phyloP scores from a whole-genome alignment of 92 coral and sea anemone species.

The Porites lobata region DNA sequence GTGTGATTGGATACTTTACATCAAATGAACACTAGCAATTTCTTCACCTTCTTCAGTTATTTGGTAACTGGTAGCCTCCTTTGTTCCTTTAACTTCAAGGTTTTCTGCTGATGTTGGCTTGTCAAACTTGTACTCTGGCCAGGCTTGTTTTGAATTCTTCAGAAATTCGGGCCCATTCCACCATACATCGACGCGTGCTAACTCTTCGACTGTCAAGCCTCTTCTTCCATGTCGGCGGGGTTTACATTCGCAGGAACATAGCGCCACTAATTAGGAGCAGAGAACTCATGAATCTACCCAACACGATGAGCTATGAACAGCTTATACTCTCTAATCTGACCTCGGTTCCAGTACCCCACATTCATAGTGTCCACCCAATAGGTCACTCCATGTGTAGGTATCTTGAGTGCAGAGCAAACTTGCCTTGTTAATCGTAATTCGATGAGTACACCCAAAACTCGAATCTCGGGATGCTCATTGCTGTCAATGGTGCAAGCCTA shows the following conservation, averaged over 20 bases:
- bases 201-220: constrained; percentile 50
- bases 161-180: constrained; percentile 72
- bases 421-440: too few species aligned
- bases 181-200: constrained; percentile 54
- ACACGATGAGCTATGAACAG: constrained; percentile 55
- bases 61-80: constrained; percentile 13
- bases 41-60: constrained; percentile 22
- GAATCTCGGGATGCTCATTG: constrained; percentile 56
- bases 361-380: too few species aligned
- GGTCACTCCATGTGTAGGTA: too few species aligned
- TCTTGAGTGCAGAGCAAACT: too few species aligned
- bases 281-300: constrained; percentile 57
- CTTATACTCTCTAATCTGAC: constrained; percentile 48
- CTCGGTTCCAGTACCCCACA: constrained; percentile 26
- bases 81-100: constrained; percentile 17
- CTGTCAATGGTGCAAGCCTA: constrained; percentile 80
- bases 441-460: constrained; percentile 57
- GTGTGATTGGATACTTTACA: constrained; percentile 62
- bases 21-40: constrained; percentile 24
- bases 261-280: constrained; percentile 73
- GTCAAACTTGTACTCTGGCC: constrained; percentile 52
- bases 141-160: constrained; percentile 24
- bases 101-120: constrained; percentile 20
- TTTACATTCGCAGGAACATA: constrained; percentile 70
- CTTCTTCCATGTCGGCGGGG: constrained; percentile 72